Percentiles rank a stretch among this genome's conserved stretches.
Conservation (phyloP, 1,140 invertebrate genomes). For the Heliconius himera region DNA sequence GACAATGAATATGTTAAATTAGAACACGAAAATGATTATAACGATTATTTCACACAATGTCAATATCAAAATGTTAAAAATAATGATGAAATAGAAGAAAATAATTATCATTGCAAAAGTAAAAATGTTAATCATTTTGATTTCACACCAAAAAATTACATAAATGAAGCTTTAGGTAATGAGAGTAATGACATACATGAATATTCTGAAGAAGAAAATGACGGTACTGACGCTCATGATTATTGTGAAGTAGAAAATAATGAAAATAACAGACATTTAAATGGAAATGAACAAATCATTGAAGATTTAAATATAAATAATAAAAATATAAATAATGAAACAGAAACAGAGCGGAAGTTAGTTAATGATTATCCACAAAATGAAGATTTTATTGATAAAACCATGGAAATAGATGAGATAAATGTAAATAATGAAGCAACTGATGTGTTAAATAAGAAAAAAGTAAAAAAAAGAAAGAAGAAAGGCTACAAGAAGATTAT, state of each 20-base stretch:
- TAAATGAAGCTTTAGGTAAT: slow-evolving; percentile 16
- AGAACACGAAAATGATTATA: slow-evolving; percentile 42
- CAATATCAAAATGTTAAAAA: slow-evolving; percentile 29
- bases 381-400: slow-evolving; percentile 12
- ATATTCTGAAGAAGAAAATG: slow-evolving; percentile 31
- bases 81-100: slow-evolving; percentile 15
- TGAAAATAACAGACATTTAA: background rate
- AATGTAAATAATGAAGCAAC: slow-evolving; percentile 18
- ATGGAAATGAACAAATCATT: slow-evolving; percentile 17
- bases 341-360: background rate
- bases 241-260: slow-evolving; percentile 30
- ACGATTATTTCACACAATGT: slow-evolving; percentile 30
- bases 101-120: background rate
- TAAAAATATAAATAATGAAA: background rate
- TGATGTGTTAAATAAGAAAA: slow-evolving; percentile 35
- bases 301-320: background rate
- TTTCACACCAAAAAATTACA: background rate
- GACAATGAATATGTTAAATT: slow-evolving; percentile 42
- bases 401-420: slow-evolving; percentile 15
- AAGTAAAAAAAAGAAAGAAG: slow-evolving; percentile 46
- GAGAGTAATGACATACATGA: slow-evolving; percentile 25
- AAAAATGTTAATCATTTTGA: background rate
- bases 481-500: slow-evolving; percentile 56
- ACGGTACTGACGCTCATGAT: slow-evolving; percentile 19
- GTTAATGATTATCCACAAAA: background rate